Evolutionary conservation across 2,888 invertebrate species (phyloP).

Genomic region (Toxonevra muliebris): DNA sequence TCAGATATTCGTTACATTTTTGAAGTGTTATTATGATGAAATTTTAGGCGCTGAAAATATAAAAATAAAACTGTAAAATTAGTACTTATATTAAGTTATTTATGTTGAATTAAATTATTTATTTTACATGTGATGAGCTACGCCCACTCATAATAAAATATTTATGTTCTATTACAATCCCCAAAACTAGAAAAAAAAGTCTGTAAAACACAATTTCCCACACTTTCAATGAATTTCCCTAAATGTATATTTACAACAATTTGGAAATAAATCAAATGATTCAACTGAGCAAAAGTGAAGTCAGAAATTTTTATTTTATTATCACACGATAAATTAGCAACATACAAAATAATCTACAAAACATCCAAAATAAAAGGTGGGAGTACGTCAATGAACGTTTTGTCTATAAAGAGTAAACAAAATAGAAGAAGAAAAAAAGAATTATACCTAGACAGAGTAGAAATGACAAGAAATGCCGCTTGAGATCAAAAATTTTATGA

Average conservation of each 20-base stretch:
- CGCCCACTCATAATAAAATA: neutral
- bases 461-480: too few relatives aligned
- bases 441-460: too few relatives aligned
- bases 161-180: too few relatives aligned
- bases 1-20: neutral
- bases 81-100: too few relatives aligned
- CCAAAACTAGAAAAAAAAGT: neutral
- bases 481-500: too few relatives aligned
- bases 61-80: neutral
- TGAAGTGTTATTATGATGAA: neutral
- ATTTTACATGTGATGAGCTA: neutral
- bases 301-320: slow-evolving; percentile 7
- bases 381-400: neutral
- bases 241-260: slow-evolving; percentile 17
- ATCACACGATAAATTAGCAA: slow-evolving; percentile 18
- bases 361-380: neutral
- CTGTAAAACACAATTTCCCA: slow-evolving; percentile 12
- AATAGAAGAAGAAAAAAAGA: too few relatives aligned
- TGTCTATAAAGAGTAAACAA: too few relatives aligned
- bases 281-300: slow-evolving; percentile 2
- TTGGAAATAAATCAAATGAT: slow-evolving; percentile 7
- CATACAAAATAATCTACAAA: neutral
- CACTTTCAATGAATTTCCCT: neutral
- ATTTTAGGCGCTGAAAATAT: neutral
- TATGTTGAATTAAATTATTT: too few relatives aligned